Evolutionary conservation across 1,140 invertebrate species (phyloP), one percentile per base, ranked within the genome.

Genomic region (Scaptomyza hsui): DNA sequence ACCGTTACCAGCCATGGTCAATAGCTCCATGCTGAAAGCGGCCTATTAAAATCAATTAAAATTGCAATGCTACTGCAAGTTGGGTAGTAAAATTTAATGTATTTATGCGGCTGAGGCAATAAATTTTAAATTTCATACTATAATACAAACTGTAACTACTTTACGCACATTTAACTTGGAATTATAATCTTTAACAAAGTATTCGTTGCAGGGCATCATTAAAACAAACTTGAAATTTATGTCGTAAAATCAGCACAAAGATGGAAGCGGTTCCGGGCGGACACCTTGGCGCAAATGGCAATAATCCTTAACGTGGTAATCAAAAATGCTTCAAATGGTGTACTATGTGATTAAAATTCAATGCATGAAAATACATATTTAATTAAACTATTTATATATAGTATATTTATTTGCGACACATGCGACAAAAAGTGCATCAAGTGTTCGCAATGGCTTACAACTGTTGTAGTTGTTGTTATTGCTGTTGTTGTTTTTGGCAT

Each of bases 21-120:
- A 37, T 4, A 6, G 2, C 60, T 29, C 7, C 2, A 29, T 29
- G 26, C 26, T 29, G 24, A 53, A 56, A 41, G 39, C 61, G 49
- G 56, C 68, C 78, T 82, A 81, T 81, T 77, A 78, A 82, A 82
- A 82, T 82, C 70, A 83, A 78, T 83, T 82, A 83, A 82, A 82
- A 75, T 60, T 35, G 55, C 60, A 76, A 72, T 68, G 64, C 57
- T 19, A 47, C 37, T 59, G 55, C 63, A 55, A 48, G 44, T 32
- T 37, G 72, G 56, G 19, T 15, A 35, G 32, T 63, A 49, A 49
- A 75, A 63, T 82, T 82, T 72, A 82, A 82, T 83, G 74, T 64
- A 82, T 82, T 82, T 67, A 78, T 78, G 60, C 70, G 49, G 7
- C 1, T 5, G 35, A 44, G 44, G 60, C 42, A 61, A 82, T 82